These are phyloP conservation scores for Perccottus glenii DNA, from an alignment of 2,113 vertebrate genomes.

Conservation along the genomic window DNA sequence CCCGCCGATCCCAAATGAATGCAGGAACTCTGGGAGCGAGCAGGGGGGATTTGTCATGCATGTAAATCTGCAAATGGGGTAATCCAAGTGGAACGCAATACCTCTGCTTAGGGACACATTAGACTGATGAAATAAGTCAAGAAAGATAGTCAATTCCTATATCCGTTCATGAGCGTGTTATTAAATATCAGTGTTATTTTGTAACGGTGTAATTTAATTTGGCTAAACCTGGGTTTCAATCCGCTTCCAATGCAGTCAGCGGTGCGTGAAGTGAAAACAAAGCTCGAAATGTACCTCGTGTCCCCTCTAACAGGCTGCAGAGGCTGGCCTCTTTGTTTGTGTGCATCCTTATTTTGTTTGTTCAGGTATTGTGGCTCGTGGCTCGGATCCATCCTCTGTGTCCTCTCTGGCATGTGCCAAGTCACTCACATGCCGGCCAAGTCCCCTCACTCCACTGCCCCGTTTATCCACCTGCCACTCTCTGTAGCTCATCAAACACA, in stretches of 20 bases:
- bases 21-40: slow-evolving; percentile 8
- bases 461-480: slow-evolving; percentile 59
- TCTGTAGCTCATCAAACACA: slow-evolving; percentile 47
- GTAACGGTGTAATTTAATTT: background rate
- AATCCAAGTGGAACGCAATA: slow-evolving; percentile 35
- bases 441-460: slow-evolving; percentile 42
- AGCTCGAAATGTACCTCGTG: slow-evolving; percentile 4
- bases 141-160: slow-evolving; percentile 17
- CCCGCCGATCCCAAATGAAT: slow-evolving; percentile 36
- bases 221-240: background rate
- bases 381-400: slow-evolving; percentile 21
- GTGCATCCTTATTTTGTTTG: slow-evolving; percentile 55
- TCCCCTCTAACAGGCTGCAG: slow-evolving; percentile 9
- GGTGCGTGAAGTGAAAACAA: slow-evolving; percentile 23
- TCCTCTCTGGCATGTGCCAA: slow-evolving; percentile 50
- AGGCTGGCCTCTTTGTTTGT: slow-evolving; percentile 40
- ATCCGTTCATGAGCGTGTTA: background rate
- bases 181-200: slow-evolving; percentile 23
- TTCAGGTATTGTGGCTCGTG: slow-evolving; percentile 47
- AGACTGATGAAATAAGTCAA: slow-evolving; percentile 18
- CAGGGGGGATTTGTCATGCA: slow-evolving; percentile 28
- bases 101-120: slow-evolving; percentile 20
- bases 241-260: slow-evolving; percentile 7
- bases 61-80: slow-evolving; percentile 41
- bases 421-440: slow-evolving; percentile 50